These are phyloP conservation scores for Aldrovandia affinis DNA, from an alignment of 2,797 vertebrate species.

Conservation along the genomic window DNA sequence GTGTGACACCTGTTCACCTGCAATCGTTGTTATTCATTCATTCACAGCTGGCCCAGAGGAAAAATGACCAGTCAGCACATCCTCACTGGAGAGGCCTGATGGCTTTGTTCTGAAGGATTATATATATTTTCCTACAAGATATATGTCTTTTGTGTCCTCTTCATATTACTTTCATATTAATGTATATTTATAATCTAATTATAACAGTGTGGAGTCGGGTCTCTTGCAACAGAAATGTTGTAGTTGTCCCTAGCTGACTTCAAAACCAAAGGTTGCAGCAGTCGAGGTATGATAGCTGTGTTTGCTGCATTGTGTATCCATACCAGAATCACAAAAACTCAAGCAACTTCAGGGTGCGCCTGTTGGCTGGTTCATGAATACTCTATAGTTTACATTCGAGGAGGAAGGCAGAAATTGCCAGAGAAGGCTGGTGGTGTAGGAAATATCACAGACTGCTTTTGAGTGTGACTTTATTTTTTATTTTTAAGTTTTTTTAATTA, in stretches of 20 bases:
- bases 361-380: background rate
- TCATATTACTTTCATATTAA: no score
- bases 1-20: conserved; percentile 41
- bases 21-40: conserved; percentile 44
- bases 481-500: no score
- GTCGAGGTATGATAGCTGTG: no score
- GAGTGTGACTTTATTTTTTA: no score
- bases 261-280: no score
- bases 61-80: background rate
- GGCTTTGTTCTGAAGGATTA: background rate
- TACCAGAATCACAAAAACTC: no score
- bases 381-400: background rate
- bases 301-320: no score
- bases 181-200: no score
- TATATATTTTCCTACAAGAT: background rate
- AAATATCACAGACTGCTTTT: background rate
- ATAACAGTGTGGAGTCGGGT: no score
- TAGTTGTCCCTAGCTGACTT: no score
- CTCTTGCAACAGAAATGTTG: no score
- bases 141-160: no score
- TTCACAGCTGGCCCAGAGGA: conserved; percentile 28
- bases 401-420: background rate
- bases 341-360: background rate
- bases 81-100: background rate
- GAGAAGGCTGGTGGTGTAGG: background rate